These are phyloP conservation scores for Tetanocera ferruginea DNA, from an alignment of 2,888 invertebrate genomes.

Conservation along the genomic window DNA sequence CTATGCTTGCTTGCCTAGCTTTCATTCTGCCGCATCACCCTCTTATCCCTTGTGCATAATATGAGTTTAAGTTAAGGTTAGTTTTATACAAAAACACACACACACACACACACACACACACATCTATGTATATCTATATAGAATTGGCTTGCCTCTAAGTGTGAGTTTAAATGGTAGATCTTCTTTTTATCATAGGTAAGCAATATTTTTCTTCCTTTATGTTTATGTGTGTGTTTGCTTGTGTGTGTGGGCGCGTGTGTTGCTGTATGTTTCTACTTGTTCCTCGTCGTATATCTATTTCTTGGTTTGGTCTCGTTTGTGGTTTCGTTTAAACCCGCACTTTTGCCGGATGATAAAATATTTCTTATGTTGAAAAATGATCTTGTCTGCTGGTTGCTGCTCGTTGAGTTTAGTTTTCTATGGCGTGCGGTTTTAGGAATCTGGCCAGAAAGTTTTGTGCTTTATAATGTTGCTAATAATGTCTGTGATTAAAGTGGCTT, in stretches of 20 bases:
- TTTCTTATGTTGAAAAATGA: constrained; percentile 29
- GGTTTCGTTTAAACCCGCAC: constrained; percentile 10
- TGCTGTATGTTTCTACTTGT: neutral
- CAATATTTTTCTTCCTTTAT: neutral
- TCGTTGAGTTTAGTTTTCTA: neutral
- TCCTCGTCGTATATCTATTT: neutral
- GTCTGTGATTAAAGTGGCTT: constrained; percentile 46
- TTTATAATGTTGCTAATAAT: constrained; percentile 46
- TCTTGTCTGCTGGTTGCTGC: constrained; percentile 37
- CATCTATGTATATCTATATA: neutral
- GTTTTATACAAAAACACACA: neutral
- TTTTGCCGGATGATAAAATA: constrained; percentile 37
- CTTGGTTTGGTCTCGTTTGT: neutral
- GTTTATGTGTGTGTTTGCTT: neutral
- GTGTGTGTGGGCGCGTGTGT: neutral
- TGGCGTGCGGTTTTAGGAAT: constrained; percentile 14
- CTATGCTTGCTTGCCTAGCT: neutral
- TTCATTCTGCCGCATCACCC: neutral
- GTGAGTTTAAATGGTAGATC: neutral
- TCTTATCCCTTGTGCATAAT: constrained; percentile 26
- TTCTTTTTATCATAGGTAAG: neutral
- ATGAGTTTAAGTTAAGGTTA: constrained; percentile 41
- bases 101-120: neutral
- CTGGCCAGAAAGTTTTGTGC: constrained; percentile 36
- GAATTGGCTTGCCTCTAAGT: neutral